Conservation (phyloP, 1,140 invertebrate species). For the Rhyzopertha dominica region DNA sequence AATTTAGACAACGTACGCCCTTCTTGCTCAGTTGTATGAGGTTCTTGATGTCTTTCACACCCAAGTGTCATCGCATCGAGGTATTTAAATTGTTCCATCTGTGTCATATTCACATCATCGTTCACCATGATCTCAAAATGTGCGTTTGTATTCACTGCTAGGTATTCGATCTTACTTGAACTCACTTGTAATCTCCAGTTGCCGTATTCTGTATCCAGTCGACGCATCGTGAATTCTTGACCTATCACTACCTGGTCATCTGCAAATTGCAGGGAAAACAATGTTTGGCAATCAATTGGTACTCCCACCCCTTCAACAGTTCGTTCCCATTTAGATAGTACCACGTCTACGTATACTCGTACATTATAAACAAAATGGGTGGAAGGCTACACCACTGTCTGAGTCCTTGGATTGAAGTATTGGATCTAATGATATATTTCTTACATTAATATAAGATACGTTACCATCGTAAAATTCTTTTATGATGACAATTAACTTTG, state of each 20-base stretch:
- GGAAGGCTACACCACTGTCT: constrained; percentile 1
- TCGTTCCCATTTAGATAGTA: not conserved
- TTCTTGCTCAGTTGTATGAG: no score
- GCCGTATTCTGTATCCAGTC: not conserved
- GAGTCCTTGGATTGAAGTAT: no score
- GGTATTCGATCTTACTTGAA: constrained; percentile 2
- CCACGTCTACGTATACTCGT: not conserved
- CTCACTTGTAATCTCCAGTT: constrained; percentile 1
- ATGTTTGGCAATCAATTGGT: not conserved
- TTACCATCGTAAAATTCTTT: no score
- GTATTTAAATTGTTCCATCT: no score
- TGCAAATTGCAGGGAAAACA: constrained; percentile 1
- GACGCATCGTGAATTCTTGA: constrained; percentile 2
- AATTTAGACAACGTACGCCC: no score
- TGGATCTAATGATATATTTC: no score
- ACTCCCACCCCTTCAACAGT: not conserved
- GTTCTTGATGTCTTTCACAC: no score
- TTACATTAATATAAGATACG: no score
- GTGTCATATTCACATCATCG: not conserved
- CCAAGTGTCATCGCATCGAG: no score
- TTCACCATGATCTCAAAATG: constrained; percentile 3
- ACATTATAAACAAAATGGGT: not conserved
- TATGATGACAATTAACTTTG: no score
- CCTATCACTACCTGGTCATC: constrained; percentile 1
- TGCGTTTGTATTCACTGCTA: not conserved